phyloP scores from a whole-genome alignment of 1,140 invertebrate species.

The Conus betulinus region DNA sequence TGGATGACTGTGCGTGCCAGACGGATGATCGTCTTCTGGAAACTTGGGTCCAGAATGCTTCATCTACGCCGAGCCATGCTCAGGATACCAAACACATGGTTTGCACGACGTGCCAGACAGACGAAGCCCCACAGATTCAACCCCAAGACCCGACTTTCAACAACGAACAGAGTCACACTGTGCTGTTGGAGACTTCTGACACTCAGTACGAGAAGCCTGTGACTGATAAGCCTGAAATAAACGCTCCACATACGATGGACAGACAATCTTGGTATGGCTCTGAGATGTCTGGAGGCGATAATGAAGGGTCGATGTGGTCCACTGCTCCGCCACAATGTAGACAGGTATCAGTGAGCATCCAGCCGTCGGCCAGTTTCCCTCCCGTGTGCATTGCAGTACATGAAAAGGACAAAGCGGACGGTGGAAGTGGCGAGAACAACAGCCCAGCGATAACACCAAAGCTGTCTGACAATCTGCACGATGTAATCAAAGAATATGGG shows the following conservation, averaged over 20 bases:
- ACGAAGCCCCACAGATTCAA: background rate
- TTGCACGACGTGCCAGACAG: background rate
- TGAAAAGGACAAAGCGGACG: background rate
- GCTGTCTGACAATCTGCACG: background rate
- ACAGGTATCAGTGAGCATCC: slow-evolving; percentile 9
- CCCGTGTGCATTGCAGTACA: background rate
- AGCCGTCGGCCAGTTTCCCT: background rate
- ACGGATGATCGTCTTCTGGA: background rate
- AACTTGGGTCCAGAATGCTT: background rate
- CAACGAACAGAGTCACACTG: background rate
- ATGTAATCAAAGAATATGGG: background rate
- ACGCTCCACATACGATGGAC: background rate
- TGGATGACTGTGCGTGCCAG: background rate
- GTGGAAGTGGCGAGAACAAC: background rate
- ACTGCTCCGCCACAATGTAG: background rate
- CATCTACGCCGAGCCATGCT: background rate
- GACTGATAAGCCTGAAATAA: background rate
- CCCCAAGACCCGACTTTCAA: background rate
- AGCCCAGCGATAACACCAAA: background rate
- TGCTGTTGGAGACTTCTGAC: background rate
- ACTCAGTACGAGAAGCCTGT: background rate
- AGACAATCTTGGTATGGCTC: background rate
- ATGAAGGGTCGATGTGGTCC: background rate
- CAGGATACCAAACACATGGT: background rate
- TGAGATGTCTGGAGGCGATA: background rate